phyloP scores from a whole-genome alignment of 2,113 vertebrate genomes.

The Sorex fumeus region DNA sequence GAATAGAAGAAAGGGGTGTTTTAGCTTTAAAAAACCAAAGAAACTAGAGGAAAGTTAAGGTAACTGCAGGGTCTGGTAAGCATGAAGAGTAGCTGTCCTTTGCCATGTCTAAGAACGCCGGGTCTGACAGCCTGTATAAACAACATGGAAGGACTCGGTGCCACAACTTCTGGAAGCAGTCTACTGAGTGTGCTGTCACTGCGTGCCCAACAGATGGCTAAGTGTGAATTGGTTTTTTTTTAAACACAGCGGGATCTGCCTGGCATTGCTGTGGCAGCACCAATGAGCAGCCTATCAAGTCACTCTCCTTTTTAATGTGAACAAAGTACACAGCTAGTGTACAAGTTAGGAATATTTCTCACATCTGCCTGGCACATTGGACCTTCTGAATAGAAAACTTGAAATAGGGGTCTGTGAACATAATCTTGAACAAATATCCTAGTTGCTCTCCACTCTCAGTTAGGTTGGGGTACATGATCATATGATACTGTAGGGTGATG shows the following conservation, averaged over 20 bases:
- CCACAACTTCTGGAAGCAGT: conserved; percentile 6
- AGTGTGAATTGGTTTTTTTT: conserved; percentile 59
- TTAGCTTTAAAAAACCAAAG: not conserved
- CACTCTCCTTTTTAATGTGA: conserved; percentile 20
- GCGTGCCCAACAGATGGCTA: conserved; percentile 47
- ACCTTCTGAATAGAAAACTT: not conserved
- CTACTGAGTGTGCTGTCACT: not conserved
- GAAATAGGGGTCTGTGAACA: not conserved
- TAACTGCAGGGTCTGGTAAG: not conserved
- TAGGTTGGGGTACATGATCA: not conserved
- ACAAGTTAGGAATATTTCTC: not conserved
- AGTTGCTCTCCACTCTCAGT: conserved; percentile 10
- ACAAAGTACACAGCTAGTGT: not conserved
- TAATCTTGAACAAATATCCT: not conserved
- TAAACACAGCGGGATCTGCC: conserved; percentile 73
- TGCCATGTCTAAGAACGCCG: not conserved
- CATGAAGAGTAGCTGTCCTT: not conserved
- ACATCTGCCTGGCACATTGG: not conserved
- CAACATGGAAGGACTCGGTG: not conserved
- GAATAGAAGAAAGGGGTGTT: not conserved
- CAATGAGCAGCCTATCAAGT: conserved; percentile 20
- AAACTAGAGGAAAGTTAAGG: not conserved
- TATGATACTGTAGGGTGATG: not conserved
- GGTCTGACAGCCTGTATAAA: not conserved
- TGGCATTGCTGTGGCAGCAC: conserved; percentile 22